A percentile compares a stretch with the other conserved stretches of the same genome.
Conservation (phyloP, 2,888 invertebrate genomes). For the Sinelater perroti region DNA sequence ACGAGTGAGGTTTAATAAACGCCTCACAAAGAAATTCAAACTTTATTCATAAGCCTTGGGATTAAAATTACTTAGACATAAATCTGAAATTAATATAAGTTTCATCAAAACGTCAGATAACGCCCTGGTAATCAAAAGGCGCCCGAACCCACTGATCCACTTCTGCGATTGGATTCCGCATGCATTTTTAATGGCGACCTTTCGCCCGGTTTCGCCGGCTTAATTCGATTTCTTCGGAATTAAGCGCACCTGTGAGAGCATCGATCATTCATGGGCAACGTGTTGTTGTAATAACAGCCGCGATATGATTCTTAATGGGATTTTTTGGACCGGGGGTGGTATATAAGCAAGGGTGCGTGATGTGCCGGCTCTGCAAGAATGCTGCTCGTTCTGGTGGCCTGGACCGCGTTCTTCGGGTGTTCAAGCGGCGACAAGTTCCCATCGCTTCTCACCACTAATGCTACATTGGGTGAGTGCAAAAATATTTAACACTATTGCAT, state of each 20-base stretch:
- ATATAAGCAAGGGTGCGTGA: slow-evolving; percentile 35
- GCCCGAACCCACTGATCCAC: slow-evolving; percentile 21
- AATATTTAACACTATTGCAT: too few species aligned
- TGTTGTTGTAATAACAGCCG: slow-evolving; percentile 44
- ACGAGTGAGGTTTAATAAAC: too few species aligned
- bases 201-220: slow-evolving; percentile 19
- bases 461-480: slow-evolving; percentile 73
- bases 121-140: too few species aligned
- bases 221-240: slow-evolving; percentile 33
- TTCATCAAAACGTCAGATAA: too few species aligned
- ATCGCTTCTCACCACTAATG: slow-evolving; percentile 76
- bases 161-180: slow-evolving; percentile 39
- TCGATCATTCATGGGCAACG: slow-evolving; percentile 41
- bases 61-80: too few species aligned
- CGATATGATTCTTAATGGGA: slow-evolving; percentile 41
- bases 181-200: slow-evolving; percentile 41
- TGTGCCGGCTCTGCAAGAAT: slow-evolving; percentile 41
- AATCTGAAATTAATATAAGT: too few species aligned
- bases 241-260: slow-evolving; percentile 36
- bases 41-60: too few species aligned
- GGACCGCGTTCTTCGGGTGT: slow-evolving; percentile 22
- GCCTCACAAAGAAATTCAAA: too few species aligned
- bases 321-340: slow-evolving; percentile 28
- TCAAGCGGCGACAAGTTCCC: slow-evolving; percentile 66
- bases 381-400: slow-evolving; percentile 39